Base-by-base conservation (phyloP, 2,113 vertebrate species). In the Lampris megalopsis region DNA sequence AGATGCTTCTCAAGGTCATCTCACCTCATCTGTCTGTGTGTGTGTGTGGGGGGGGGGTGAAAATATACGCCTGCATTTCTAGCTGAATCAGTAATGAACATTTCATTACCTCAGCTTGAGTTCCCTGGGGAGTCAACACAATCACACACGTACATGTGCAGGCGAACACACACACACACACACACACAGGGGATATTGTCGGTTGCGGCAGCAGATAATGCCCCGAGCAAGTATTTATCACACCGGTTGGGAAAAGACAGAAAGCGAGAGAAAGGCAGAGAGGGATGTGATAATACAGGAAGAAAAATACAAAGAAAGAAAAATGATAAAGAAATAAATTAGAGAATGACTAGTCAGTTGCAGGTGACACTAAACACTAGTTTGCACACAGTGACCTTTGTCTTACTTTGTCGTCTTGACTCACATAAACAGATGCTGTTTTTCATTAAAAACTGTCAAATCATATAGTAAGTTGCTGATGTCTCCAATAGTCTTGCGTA, bases 1-100 rank as follows among this genome's bases (percentile, higher is more conserved):
- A 72, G 59, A 82, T 47, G 61, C 24, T 24, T 24, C 24, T 24
- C 24, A 24, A 24, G 24, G 24, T 24, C 24, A 24, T 24, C 24
- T 24, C 24, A 24, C 24, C 24, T 24, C 24, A 57, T 69, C 74
- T 68, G 60, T 38, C 48, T 75, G 68, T 81, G 71, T 63, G 49
- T 73, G 43, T 57, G 72, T 69, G 74, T 70, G 75, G 42, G 72
- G 68, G 79, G 70, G 81, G 88, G 40, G 86, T 88, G 90, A 89
- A 91, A 92, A 92, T 86, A 90, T 92, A 93, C 92, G 89, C 86
- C 67, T 65, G 84, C 79, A 88, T 89, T 92, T 91, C 85, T 85
- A 89, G 89, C 92, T 93, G 93, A 93, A 93, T 93, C 89, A 88
- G 88, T 93, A 93, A 93, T 94, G 89, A 92, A 89, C 86, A 87